Base-by-base conservation (phyloP, 2,797 vertebrate genomes). In the Sandelia bainsii region DNA sequence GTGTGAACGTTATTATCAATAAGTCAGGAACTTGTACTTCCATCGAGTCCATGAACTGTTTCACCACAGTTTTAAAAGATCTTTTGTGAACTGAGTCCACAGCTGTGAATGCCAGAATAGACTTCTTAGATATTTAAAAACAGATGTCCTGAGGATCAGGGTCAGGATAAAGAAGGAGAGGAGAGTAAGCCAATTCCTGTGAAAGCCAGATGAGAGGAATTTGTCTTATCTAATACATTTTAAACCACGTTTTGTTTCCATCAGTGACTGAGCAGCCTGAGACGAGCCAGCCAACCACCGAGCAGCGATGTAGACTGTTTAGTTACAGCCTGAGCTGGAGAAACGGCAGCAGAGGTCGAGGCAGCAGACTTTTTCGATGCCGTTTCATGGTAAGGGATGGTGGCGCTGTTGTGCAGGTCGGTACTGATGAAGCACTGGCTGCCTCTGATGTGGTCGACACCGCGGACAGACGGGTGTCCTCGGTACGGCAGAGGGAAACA, bases 201-300 rank as follows among this genome's bases (percentile, higher is more conserved):
- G 9, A 20, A 49, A 60, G 13, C 40, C 51, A n/a, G 29, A 9
- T 27, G 54, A 72, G 23, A 10, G 8, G 22, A 37, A 45, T 20
- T 2, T 6, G 25, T 13, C 23, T 54, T 5, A 14, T 34, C 12
- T 6, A 16, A 56, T 9, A 8, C 29, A 3, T 3, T 8, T 4
- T 10, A 3, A 52, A 22, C 6, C 25, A 9, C 2, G 40, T 23
- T 16, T 39, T 11, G 25, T 22, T 34, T 66, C 44, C 7, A 72
- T 97, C 95, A 98, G 22, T 96, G 96, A 90, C 96, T 96, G 90
- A 98, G 95, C 74, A 97, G 83, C 79, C 96, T 94, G 80, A 98
- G 95, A 58, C 95, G 95, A 0, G 96, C 95, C 61, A 99, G 90
- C 96, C 95, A 97, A 81, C 95, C 95, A 61, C 95, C 93, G 59